A percentile compares a stretch with the other conserved stretches of the same genome.
Conservation (phyloP, 1,140 invertebrate genomes). For the Delia radicum region DNA sequence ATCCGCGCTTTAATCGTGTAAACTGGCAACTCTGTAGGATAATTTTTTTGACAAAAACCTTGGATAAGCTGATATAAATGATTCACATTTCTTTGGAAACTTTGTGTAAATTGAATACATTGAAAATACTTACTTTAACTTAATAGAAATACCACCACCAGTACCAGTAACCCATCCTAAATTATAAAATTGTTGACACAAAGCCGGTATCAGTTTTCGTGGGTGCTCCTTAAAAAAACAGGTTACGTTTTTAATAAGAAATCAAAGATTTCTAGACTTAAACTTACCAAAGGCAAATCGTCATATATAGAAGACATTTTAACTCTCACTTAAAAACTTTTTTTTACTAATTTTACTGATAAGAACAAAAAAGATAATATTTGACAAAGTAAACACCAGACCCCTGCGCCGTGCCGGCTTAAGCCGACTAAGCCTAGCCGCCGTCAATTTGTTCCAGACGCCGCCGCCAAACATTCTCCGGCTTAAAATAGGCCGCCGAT, state of each 20-base stretch:
- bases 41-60: no score
- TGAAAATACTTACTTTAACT: conserved; percentile 68
- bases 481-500: no score
- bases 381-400: neutral
- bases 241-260: neutral
- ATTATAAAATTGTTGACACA: conserved; percentile 89
- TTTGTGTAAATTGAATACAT: no score
- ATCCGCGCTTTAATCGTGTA: no score
- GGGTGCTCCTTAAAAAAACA: conserved; percentile 66
- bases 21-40: no score
- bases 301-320: conserved; percentile 27
- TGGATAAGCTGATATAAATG: no score
- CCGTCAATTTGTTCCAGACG: no score
- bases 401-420: no score
- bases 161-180: conserved; percentile 93
- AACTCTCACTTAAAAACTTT: neutral
- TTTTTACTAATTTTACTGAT: neutral
- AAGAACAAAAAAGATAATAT: neutral
- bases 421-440: no score
- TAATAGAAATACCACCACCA: conserved; percentile 92
- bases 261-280: neutral
- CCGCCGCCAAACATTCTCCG: no score
- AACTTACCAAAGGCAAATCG: conserved; percentile 26
- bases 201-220: conserved; percentile 80
- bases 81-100: no score